phyloP scores from a whole-genome alignment of 2,888 invertebrate species.

The Chirona hameri region DNA sequence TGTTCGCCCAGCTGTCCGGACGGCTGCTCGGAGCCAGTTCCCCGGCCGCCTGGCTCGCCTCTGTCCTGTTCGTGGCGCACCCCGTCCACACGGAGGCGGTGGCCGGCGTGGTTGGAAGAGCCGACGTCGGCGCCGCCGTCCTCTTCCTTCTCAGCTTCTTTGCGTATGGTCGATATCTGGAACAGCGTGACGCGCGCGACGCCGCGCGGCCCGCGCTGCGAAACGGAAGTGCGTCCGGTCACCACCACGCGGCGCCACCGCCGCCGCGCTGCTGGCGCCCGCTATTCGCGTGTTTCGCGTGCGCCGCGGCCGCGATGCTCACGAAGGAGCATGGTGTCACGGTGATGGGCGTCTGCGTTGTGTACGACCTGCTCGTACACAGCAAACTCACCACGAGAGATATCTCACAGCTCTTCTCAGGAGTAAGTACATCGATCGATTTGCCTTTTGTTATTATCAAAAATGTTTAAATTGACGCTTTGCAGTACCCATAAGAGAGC shows the following conservation, averaged over 20 bases:
- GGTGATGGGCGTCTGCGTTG: slow-evolving; percentile 80
- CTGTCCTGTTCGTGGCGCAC: slow-evolving; percentile 86
- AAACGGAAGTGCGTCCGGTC: slow-evolving; percentile 33
- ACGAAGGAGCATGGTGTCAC: slow-evolving; percentile 95
- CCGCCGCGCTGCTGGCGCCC: slow-evolving; percentile 51
- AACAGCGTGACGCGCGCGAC: slow-evolving; percentile 33
- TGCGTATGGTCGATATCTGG: slow-evolving; percentile 69
- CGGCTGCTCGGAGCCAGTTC: slow-evolving; percentile 42
- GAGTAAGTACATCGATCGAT: slow-evolving; percentile 38
- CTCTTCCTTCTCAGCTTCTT: slow-evolving; percentile 84
- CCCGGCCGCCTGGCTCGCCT: slow-evolving; percentile 57
- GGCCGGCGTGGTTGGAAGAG: slow-evolving; percentile 90
- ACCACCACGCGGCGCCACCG: slow-evolving; percentile 34
- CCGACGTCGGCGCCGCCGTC: slow-evolving; percentile 87
- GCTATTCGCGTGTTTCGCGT: slow-evolving; percentile 58
- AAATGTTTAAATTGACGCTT: too few relatives aligned
- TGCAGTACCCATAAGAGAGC: too few relatives aligned
- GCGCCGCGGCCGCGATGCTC: slow-evolving; percentile 75
- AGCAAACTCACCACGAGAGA: slow-evolving; percentile 39
- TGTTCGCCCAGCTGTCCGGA: slow-evolving; percentile 48
- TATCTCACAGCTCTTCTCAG: slow-evolving; percentile 39
- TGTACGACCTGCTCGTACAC: slow-evolving; percentile 69
- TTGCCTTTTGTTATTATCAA: too few relatives aligned
- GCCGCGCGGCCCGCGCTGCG: slow-evolving; percentile 23
- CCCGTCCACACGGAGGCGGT: slow-evolving; percentile 97